Conservation (phyloP, 2,113 vertebrate species). For the Eolophus roseicapilla region DNA sequence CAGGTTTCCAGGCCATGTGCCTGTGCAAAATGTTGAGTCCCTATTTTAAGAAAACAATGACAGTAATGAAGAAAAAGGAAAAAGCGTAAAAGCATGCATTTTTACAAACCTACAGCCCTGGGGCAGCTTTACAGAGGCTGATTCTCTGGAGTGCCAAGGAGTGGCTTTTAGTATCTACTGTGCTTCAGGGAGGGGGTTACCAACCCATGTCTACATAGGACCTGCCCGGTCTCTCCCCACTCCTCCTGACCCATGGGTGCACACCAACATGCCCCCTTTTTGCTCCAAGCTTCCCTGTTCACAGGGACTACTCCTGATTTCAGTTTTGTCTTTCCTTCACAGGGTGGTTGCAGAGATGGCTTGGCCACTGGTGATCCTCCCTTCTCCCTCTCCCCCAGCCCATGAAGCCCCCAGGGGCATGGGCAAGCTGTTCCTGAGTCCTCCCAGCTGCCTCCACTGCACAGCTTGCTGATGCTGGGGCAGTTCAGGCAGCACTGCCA, state of each 20-base stretch:
- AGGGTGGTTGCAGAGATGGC: background rate
- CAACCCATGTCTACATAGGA: background rate
- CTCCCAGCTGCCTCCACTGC: background rate
- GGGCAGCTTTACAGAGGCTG: background rate
- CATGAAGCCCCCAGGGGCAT: background rate
- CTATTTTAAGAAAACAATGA: background rate
- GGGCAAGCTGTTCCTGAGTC: background rate
- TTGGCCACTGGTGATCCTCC: accelerated
- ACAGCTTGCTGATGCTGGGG: accelerated
- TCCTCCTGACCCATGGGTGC: background rate
- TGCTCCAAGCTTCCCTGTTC: background rate
- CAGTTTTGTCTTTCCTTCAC: background rate
- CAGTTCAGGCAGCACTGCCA: background rate
- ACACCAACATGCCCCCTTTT: background rate
- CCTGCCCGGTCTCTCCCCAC: accelerated
- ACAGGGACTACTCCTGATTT: background rate
- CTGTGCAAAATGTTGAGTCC: background rate
- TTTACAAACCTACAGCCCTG: background rate
- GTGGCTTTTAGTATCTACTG: background rate
- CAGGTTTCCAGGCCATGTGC: accelerated
- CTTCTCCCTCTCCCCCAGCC: background rate
- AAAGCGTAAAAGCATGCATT: background rate
- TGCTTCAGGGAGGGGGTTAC: accelerated
- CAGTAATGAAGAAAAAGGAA: background rate
- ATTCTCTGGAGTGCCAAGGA: background rate